Evolutionary conservation across 2,888 invertebrate genomes (phyloP).

Genomic region (Drosophila paranaensis): DNA sequence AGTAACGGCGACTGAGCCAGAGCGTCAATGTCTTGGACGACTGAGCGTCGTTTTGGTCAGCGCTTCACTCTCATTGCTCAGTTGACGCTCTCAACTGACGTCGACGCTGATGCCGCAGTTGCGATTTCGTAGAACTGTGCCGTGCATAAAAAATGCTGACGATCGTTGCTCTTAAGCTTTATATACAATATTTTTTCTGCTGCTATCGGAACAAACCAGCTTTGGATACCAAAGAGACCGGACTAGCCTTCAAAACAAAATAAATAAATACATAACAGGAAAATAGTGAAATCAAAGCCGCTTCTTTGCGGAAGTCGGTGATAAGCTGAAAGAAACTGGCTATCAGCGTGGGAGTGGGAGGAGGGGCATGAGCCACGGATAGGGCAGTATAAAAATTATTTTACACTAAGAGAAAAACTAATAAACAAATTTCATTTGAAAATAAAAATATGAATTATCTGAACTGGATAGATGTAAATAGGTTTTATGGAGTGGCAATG

Average conservation of each 20-base stretch:
- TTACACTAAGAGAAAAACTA: neutral
- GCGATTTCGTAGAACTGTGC: slow-evolving; percentile 30
- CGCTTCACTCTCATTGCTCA: slow-evolving; percentile 59
- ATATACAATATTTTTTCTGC: slow-evolving; percentile 4
- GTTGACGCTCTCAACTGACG: slow-evolving; percentile 34
- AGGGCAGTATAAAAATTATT: neutral
- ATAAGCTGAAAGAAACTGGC: slow-evolving; percentile 26
- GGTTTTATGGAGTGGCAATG: neutral
- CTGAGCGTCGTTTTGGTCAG: slow-evolving; percentile 58
- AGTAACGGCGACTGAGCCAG: slow-evolving; percentile 4
- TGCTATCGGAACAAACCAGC: slow-evolving; percentile 39
- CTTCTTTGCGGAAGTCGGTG: slow-evolving; percentile 43
- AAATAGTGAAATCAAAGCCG: slow-evolving; percentile 13
- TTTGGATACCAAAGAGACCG: slow-evolving; percentile 9
- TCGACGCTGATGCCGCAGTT: slow-evolving; percentile 18
- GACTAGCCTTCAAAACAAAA: slow-evolving; percentile 33
- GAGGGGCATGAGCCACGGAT: neutral
- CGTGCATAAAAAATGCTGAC: slow-evolving; percentile 34
- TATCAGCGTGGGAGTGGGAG: neutral
- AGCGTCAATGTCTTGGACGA: slow-evolving; percentile 37
- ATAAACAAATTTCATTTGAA: neutral
- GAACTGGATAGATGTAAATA: no score
- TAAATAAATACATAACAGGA: neutral
- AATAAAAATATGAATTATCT: no score
- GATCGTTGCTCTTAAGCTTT: slow-evolving; percentile 36